Conservation (phyloP, 2,113 vertebrate genomes). For the Apeltes quadracus region DNA sequence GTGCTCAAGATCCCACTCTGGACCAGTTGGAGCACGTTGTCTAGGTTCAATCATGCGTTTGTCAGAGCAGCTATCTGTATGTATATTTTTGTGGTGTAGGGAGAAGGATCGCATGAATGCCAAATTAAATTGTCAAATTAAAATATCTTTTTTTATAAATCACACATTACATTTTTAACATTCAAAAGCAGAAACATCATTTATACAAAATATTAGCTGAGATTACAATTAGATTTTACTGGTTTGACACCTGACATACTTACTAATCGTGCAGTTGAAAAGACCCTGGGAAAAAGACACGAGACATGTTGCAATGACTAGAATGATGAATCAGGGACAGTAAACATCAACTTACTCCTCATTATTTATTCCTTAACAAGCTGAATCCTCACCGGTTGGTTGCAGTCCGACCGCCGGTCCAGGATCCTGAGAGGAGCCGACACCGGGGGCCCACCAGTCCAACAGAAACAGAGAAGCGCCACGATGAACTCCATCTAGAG, state of each 20-base stretch:
- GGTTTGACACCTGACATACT: slow-evolving; percentile 48
- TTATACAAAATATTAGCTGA: too few relatives aligned
- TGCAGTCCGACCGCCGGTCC: slow-evolving; percentile 51
- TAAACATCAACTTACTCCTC: neutral
- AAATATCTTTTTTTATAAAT: too few relatives aligned
- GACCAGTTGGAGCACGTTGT: neutral
- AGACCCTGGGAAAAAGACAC: slow-evolving; percentile 45
- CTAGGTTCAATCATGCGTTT: neutral
- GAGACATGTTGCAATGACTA: neutral
- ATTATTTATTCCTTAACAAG: neutral
- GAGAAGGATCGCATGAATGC: neutral
- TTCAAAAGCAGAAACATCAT: too few relatives aligned
- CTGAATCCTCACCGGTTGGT: slow-evolving; percentile 56
- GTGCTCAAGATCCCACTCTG: neutral
- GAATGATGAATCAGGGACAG: neutral
- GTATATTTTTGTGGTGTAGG: neutral
- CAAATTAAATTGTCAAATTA: neutral
- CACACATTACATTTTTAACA: too few relatives aligned
- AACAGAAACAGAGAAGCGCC: slow-evolving; percentile 35
- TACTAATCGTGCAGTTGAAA: slow-evolving; percentile 62
- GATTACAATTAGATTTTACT: neutral
- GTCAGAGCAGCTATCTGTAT: slow-evolving; percentile 67
- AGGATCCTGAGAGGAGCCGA: slow-evolving; percentile 49
- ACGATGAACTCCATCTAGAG: neutral
- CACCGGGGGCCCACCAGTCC: slow-evolving; percentile 6